Evolutionary conservation across 1,140 invertebrate genomes (phyloP), one percentile per base, ranked within the genome.

Genomic region (Drosophila ficusphila): DNA sequence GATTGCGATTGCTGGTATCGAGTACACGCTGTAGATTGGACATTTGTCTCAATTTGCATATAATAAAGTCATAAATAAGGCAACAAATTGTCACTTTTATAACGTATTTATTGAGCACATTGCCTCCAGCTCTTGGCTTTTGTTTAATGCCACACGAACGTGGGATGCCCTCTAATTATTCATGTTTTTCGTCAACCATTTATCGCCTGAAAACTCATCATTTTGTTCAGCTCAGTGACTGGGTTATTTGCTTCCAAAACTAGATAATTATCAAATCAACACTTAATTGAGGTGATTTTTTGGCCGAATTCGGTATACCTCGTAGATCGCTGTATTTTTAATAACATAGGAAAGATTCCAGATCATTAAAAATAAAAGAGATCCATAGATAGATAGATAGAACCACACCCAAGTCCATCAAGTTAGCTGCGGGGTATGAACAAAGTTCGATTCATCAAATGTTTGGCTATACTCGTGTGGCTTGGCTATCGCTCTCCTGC

Each of bases 31-130:
- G 39, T 27, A 25, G 39, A 57, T 58, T 68, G 65, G 33, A 62
- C 77, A 70, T 86, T 79, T 81, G 77, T 79, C 76, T 76, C 76
- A 85, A 85, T 86, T 85, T 86, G 81, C 81, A 81, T 86, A 82
- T 86, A 76, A 81, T 88, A 81, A 86, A 86, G 76, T 81, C 76
- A 76, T 81, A 85, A 85, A 83, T 86, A 79, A 86, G 58, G 36
- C 58, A 61, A 57, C 68, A 81, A 86, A 85, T 86, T 85, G 79
- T 72, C 76, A 72, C 51, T 62, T 83, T 86, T 73, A 79, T 76
- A 76, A 71, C 81, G 62, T 79, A 76, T 79, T 86, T 86, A 76
- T 86, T 86, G 81, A 47, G 69, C 69, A 44, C 69, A 72, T 48
- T 76, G 71, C 61, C 58, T 49, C 38, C 41, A 23, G 70, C 49